Base-by-base conservation (phyloP, 2,797 vertebrate genomes). In the Channa striata region DNA sequence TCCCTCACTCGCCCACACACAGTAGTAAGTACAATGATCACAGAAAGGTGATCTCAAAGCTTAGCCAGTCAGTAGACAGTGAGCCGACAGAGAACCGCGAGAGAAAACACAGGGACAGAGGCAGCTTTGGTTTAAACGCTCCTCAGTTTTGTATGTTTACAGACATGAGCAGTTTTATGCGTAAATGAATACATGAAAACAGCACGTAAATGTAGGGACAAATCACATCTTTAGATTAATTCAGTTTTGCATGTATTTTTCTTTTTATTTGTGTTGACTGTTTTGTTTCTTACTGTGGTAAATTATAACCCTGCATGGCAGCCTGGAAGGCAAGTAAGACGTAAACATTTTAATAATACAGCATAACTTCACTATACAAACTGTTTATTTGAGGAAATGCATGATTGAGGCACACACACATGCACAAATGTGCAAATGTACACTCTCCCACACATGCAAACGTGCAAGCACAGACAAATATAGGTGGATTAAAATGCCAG, bases 21-120 rank as follows among this genome's bases (percentile, higher is more conserved):
- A n/a, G 66, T 64, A 57, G 77, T 83, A 76, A 86, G 77, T 77
- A 79, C 72, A 75, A 66, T 81, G 82, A 90, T 92, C 87, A 89
- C 73, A 90, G 80, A 69, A 72, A 89, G 79, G 72, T 86, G 80
- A 88, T 87, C 74, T 77, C 67, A 85, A 72, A 82, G 83, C 78
- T 62, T 52, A 74, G 77, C 78, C 81, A 81, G 83, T 83, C 81
- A 76, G 60, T 68, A 83, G 68, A 79, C 63, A 59, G 59, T 37
- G 72, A 87, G 71, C 71, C 20, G 37, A 69, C 68, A 64, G 37
- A 74, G 61, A 84, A 67, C 53, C 49, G 67, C 4, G 34, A 30
- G 61, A 77, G 43, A 57, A 68, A 47, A 76, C 65, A 47, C 11
- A 81, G 36, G 73, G 11, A 42, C 16, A 50, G 37, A 72, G 30